Evolutionary conservation across 1,140 invertebrate species (phyloP), one percentile per base, ranked within the genome.

Genomic region (Polyergus mexicanus): DNA sequence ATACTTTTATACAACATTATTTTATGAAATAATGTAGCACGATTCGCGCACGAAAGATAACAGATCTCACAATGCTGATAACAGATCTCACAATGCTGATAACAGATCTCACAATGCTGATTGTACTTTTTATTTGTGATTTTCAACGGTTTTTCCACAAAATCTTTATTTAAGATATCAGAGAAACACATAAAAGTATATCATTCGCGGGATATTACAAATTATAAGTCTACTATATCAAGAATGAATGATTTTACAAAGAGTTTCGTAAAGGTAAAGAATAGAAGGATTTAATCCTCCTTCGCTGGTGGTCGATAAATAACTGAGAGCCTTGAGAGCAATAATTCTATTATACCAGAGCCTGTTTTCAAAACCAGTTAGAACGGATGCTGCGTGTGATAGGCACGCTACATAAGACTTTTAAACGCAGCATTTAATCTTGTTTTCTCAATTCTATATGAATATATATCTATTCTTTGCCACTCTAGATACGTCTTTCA

Each of bases 321-420:
- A 90, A 91, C 86, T 87, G 80, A 4, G 74, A 25, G 77, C 41
- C 77, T 84, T 66, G 72, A 32, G 86, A n/a, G n/a, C 89, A 89
- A 89, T 90, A 85, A 85, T 89, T 68, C 63, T 81, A 86, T 90
- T 88, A 88, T 88, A 90, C 85, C 66, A 68, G 71, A n/a, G n/a
- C 84, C 84, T 41, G 75, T 88, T 90, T 88, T 91, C 76, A 83
- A 92, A 93, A 93, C 92, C 92, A 89, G 92, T 93, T 92, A 62
- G 60, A 87, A 56, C 75, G 38, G 56, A 81, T 75, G 28, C 41
- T n/a, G 60, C 28, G 22, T 32, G 32, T 32, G 32, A 32, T 32
- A 3, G 32, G 1, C 3, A 3, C 32, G 32, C 38, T 28, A 54
- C 4, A 19, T 51, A 51, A 51, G 47, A 19, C 19, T 51, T 51